Percentiles rank a stretch among this genome's conserved stretches.
Conservation (phyloP, 2,113 vertebrate genomes). For the Corythornis cristatus region DNA sequence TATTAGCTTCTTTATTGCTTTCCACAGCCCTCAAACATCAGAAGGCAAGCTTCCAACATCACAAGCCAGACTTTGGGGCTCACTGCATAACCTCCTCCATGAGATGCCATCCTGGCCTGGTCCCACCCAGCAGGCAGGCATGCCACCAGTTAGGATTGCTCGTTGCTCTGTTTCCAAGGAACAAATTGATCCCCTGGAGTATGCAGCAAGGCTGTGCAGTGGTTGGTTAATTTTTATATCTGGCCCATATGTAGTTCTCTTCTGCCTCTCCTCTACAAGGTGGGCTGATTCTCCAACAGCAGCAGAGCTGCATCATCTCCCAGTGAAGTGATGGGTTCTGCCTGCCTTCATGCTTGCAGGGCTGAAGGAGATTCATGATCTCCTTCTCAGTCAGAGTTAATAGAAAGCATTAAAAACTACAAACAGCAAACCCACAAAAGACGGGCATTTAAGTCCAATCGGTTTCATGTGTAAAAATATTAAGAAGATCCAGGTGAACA, state of each 20-base stretch:
- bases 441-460: not conserved
- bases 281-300: not conserved
- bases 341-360: not conserved
- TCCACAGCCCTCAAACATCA: not conserved
- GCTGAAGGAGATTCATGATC: not conserved
- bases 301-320: not conserved
- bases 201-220: fast-evolving
- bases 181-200: not conserved
- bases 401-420: not conserved
- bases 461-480: not conserved
- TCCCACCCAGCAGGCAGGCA: not conserved
- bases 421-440: not conserved
- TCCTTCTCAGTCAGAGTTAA: not conserved
- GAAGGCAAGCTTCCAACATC: not conserved
- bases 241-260: not conserved
- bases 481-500: not conserved
- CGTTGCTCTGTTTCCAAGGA: not conserved
- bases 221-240: not conserved
- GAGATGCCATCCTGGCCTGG: not conserved
- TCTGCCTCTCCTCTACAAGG: not conserved
- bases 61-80: fast-evolving
- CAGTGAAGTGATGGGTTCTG: fast-evolving
- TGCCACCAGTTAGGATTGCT: not conserved
- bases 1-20: not conserved
- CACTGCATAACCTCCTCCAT: not conserved